Evolutionary conservation across 2,113 vertebrate species (phyloP), one percentile per base, ranked within the genome.

Genomic region (Gila orcuttii): DNA sequence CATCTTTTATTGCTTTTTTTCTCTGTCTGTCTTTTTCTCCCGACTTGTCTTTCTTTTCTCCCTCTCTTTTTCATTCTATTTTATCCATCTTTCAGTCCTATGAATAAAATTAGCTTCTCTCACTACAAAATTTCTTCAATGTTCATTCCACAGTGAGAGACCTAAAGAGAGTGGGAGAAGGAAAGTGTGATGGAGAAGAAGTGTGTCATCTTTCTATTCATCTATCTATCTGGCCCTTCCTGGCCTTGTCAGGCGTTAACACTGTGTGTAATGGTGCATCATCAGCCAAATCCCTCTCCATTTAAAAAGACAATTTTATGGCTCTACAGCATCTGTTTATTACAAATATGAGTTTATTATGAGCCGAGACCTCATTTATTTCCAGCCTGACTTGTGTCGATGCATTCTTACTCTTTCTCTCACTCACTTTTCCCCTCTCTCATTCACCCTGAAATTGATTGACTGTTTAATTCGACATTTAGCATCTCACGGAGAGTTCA

Each of bases 271-370:
- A 82, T 76, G 79, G 77, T 83, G 71, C 82, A 31, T 85, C 81
- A 84, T 89, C 81, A 87, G 83, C 62, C 88, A 83, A 89, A 89
- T 87, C 84, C 79, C 82, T 85, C 60, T 82, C 77, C 42, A 82
- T 87, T 89, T 84, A 84, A 62, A 68, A 62, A 80, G 71, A 81
- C 85, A 82, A 85, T 86, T 83, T 78, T 85, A 55, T 69, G 59
- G 66, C 57, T 79, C 66, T 64, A 57, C 39, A 76, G 62, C 76
- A 75, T 60, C 81, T 66, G 33, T 89, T 89, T 85, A 85, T 73
- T 78, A 84, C 68, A 85, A 76, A 83, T 77, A 81, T 60, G 7
- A 33, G 36, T 79, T 81, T 79, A 79, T 80, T 52, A 83, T 62
- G 57, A 79, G 73, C 68, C 11, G 19, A 42, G 77, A 86, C 79